A percentile compares a stretch with the other conserved stretches of the same genome.
These are phyloP conservation scores for Thamnaconus septentrionalis DNA, from an alignment of 2,113 vertebrate genomes.

Conservation along the genomic window DNA sequence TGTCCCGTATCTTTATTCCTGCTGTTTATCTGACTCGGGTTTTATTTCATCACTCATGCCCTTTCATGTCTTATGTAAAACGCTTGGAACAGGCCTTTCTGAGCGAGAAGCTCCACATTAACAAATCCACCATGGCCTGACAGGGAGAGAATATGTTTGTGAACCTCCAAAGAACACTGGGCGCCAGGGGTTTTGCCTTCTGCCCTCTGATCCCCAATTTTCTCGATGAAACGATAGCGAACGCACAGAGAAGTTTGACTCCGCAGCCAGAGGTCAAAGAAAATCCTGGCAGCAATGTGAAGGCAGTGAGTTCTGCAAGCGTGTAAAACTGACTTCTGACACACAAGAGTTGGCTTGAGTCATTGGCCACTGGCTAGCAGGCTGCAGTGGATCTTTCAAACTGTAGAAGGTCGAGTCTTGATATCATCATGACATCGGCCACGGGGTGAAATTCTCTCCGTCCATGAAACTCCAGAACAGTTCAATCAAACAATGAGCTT, in stretches of 20 bases:
- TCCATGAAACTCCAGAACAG: too few species aligned
- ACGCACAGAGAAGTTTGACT: conserved; percentile 7
- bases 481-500: too few species aligned
- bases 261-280: background rate
- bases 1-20: too few species aligned
- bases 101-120: background rate
- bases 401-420: too few species aligned
- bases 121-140: background rate
- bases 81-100: too few species aligned
- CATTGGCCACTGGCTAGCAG: rapidly evolving
- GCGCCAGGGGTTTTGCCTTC: background rate
- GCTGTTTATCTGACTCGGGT: too few species aligned
- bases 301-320: background rate
- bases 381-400: background rate
- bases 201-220: background rate
- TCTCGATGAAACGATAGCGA: background rate
- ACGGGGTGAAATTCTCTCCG: too few species aligned
- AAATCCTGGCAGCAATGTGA: conserved; percentile 19
- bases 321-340: too few species aligned
- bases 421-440: too few species aligned
- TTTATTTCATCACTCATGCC: too few species aligned
- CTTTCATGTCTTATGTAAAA: too few species aligned
- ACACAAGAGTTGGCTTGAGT: too few species aligned
- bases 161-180: background rate
- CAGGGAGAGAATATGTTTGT: background rate